Base-by-base conservation (phyloP, 1,140 invertebrate species). In the Heliconius melpomene region DNA sequence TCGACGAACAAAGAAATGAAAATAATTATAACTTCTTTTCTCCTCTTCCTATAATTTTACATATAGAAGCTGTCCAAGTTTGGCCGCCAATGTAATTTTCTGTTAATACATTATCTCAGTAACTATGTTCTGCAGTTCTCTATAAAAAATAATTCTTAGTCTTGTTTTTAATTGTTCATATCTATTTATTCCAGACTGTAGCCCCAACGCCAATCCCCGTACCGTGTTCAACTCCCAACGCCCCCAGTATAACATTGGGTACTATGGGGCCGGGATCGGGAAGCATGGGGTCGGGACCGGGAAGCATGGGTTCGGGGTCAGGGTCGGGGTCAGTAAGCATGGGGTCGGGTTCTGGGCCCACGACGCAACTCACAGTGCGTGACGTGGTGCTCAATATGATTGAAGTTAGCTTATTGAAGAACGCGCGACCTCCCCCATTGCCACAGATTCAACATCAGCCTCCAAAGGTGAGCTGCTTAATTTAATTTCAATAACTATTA, bases 341-440 rank as follows among this genome's bases (percentile, higher is more conserved):
- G 79, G 83, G 78, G 73, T 75, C 82, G 57, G 46, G 84, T 77
- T 80, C 79, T 89, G 94, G 85, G 81, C 89, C 85, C 81, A 94
- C 83, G 7, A 74, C 90, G 92, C 71, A 95, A 2, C 89, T 97
- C 7, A 97, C 97, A 6, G 97, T 97, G 7, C 96, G 96, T 80
- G 97, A 98, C 91, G 95, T 98, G 26, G 96, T 98, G 93, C 91
- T 96, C 57, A 96, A 96, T 82, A 96, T 97, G 57, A 97, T 97
- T 74, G 97, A 97, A 85, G 96, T 96, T 90, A 96, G 96, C 76
- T 87, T 97, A 2, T 96, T 96, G 90, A 96, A 96, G 83, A 96
- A 96, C 87, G 93, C 95, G 11, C 90, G 93, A 13, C 88, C 90
- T 88, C 94, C 86, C 16, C 89, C 90, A 84, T 83, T 83, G 40